Evolutionary conservation across 30 jellyfish, hydroid and myxozoan genomes (phyloP).

Genomic region (Pseudorhiza aurosa): DNA sequence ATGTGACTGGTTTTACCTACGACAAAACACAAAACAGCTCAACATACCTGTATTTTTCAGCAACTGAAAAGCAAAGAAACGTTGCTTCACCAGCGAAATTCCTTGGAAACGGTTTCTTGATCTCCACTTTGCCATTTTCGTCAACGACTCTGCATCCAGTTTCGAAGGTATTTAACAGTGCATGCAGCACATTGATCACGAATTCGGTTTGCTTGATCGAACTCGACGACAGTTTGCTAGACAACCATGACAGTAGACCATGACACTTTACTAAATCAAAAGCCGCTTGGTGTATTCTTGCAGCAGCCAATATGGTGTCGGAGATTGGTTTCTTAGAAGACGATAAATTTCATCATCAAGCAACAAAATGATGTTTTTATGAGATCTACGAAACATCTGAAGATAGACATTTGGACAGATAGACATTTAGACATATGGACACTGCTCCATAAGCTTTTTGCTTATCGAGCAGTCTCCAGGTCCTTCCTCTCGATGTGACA

Average conservation of each 20-base stretch:
- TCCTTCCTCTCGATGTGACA: too few relatives aligned
- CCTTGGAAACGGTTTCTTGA: slow-evolving; percentile 38
- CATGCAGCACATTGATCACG: slow-evolving; percentile 1
- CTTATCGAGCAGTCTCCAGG: too few relatives aligned
- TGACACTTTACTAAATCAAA: slow-evolving; percentile 86
- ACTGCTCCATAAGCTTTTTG: too few relatives aligned
- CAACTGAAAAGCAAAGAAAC: slow-evolving; percentile 10
- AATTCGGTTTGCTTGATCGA: neutral
- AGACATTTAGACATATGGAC: too few relatives aligned
- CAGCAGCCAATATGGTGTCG: slow-evolving; percentile 67
- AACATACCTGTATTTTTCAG: slow-evolving; percentile 34
- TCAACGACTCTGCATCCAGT: slow-evolving; percentile 12
- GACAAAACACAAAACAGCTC: neutral
- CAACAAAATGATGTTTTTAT: too few relatives aligned
- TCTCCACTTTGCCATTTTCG: slow-evolving; percentile 22
- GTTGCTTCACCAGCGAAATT: slow-evolving; percentile 48
- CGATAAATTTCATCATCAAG: too few relatives aligned
- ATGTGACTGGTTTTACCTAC: too few relatives aligned
- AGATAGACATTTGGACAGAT: too few relatives aligned
- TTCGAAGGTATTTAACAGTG: slow-evolving; percentile 22
- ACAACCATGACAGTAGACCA: slow-evolving; percentile 82
- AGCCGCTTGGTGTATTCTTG: slow-evolving; percentile 79
- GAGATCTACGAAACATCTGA: too few relatives aligned
- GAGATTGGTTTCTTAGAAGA: slow-evolving; percentile 38
- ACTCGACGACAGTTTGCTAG: neutral